Base-by-base conservation (phyloP, 2,888 invertebrate species). In the Cotesia congregata region DNA sequence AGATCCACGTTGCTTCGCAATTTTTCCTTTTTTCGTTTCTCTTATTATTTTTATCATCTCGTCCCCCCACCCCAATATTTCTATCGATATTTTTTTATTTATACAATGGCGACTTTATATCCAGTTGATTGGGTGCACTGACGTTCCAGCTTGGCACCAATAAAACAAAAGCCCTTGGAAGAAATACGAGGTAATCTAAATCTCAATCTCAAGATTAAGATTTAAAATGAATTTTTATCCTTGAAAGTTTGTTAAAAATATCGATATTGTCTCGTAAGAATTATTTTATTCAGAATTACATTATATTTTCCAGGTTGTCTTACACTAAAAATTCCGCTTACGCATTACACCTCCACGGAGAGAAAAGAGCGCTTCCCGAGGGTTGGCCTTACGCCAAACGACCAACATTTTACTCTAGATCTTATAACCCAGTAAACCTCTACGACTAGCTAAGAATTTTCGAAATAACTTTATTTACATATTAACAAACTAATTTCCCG, bases 321-420 rank as follows among this genome's bases (percentile, higher is more conserved):
- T 41, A 81, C 82, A 83, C 85, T 83, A 83, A 86, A 85, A 85
- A 80, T 82, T 81, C 82, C 78, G 84, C 84, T 86, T 85, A 86
- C 84, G 83, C 83, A 30, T 30, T 30, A 30, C 30, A 81, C 76
- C 82, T 77, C 12, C 50, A 83, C 84, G 78, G 84, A 85, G 83
- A 80, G 12, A 50, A 7, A 0, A 12, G 50, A 84, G 81, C 82
- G 82, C 78, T 78, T 81, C 81, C 30, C 30, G 30, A 30, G 30
- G 30, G 30, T 83, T 86, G 86, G 85, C 81, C 39, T 50, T n/a
- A 65, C 67, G 85, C 86, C 86, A 85, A 79, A 76, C 76, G 78
- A 75, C 77, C 81, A 79, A 77, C 78, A 82, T 83, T 82, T 79
- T 80, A 80, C 80, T 82, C 82, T 76, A 81, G 79, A 82, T 83